These are phyloP conservation scores for Microplitis deprimator DNA, from an alignment of 2,888 invertebrate species.

Conservation along the genomic window DNA sequence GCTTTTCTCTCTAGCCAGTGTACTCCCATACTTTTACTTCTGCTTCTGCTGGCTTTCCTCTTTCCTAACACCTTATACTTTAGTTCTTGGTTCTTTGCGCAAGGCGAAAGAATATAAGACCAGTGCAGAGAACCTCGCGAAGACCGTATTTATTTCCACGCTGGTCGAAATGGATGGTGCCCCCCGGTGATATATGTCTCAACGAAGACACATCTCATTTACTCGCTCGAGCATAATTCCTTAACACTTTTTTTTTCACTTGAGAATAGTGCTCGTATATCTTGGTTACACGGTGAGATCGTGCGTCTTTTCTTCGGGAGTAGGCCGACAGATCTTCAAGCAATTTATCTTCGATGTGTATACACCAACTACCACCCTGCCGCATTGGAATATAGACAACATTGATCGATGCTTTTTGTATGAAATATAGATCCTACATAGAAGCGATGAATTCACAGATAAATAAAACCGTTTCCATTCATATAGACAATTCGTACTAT, in stretches of 20 bases:
- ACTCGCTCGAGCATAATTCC: slow-evolving; percentile 73
- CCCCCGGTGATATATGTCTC: slow-evolving; percentile 54
- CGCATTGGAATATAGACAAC: background rate
- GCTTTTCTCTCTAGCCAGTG: slow-evolving; percentile 18
- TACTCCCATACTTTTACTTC: slow-evolving; percentile 29
- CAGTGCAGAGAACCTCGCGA: slow-evolving; percentile 42
- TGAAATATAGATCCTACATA: background rate
- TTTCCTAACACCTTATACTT: slow-evolving; percentile 31
- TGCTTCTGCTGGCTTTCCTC: slow-evolving; percentile 34
- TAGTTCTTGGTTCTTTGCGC: slow-evolving; percentile 37
- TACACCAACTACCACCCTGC: slow-evolving; percentile 1
- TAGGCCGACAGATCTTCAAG: slow-evolving; percentile 16
- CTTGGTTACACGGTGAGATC: slow-evolving; percentile 64
- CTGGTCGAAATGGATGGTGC: slow-evolving; percentile 53
- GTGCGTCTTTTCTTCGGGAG: slow-evolving; percentile 50
- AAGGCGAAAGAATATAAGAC: slow-evolving; percentile 30
- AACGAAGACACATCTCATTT: slow-evolving; percentile 74
- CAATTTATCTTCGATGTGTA: slow-evolving; percentile 10
- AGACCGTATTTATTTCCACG: slow-evolving; percentile 68
- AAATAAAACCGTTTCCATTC: background rate
- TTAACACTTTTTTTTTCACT: slow-evolving; percentile 72
- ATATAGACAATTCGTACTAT: too few relatives aligned
- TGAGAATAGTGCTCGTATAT: slow-evolving; percentile 66
- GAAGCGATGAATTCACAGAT: background rate
- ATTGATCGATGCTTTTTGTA: background rate